Percentiles rank a stretch among this genome's conserved stretches.
These are phyloP conservation scores for Coronaproctus castanopsis DNA, from an alignment of 2,888 invertebrate genomes.

Conservation along the genomic window DNA sequence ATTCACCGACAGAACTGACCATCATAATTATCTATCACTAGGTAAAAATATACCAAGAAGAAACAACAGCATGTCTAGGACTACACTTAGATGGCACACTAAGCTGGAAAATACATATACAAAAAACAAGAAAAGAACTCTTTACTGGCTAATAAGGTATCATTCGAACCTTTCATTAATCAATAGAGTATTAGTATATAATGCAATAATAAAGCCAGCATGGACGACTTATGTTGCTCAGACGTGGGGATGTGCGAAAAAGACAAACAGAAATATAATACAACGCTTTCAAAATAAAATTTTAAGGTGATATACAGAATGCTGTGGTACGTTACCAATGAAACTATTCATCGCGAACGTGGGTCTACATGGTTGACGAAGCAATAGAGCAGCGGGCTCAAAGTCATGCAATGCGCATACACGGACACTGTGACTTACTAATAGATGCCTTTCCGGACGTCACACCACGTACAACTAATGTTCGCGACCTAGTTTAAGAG, in stretches of 20 bases:
- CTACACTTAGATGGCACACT: neutral
- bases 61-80: neutral
- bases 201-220: neutral
- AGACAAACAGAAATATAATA: neutral
- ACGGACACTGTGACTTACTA: neutral
- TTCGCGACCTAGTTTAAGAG: neutral
- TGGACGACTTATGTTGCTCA: neutral
- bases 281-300: neutral
- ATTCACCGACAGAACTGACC: neutral
- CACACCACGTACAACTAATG: too few species aligned
- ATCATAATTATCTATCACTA: neutral
- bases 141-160: neutral
- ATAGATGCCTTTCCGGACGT: neutral
- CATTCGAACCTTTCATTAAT: neutral
- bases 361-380: neutral
- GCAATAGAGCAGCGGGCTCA: neutral
- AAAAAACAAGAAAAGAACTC: neutral
- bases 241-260: neutral
- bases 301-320: too few species aligned
- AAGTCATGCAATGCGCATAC: neutral
- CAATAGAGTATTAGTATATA: neutral
- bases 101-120: neutral
- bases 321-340: neutral
- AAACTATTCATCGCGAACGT: neutral
- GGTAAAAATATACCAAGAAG: neutral